Evolutionary conservation across 2,888 invertebrate species (phyloP), one percentile per base, ranked within the genome.

Genomic region (Lasioglossum morio): DNA sequence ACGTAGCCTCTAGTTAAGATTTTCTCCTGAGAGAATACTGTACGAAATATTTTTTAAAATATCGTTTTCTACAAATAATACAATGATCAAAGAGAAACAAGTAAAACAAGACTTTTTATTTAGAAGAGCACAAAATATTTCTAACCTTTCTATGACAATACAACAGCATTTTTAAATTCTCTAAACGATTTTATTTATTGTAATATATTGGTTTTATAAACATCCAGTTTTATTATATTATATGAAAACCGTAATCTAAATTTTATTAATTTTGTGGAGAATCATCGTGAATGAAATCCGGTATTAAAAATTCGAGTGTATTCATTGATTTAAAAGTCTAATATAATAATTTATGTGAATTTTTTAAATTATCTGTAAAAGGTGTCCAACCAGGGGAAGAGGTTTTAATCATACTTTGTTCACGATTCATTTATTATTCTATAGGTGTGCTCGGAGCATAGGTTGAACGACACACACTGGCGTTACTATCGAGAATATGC

Each of bases 361-460:
- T 27, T 60, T 60, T 60, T 60, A 14, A 27, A 16, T 27, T 60
- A 27, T 27, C 30, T 23, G 30, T 48, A 37, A n/a, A 77, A 77
- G 66, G 66, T 69, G 16, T 77, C 19, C 37, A 37, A 48, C 19
- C 53, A 12, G 72, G 19, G 27, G 8, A 14, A 57, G 8, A 40
- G 57, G 40, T 40, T 78, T 76, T 53, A 66, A 81, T 75, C 72
- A 72, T 27, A 46, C n/a, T 27, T 66, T 69, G 69, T 57, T 37
- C n/a, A 63, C 48, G 57, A 81, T 77, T 77, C 81, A 77, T 37
- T 63, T 63, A 63, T 63, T 63, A 77, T 57, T 69, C 77, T 40
- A 27, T 34, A 69, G 57, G 30, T 37, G n/a, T n/a, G 37, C 57
- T 53, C 10, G 30, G 19, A 43, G 46, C 23, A 69, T 81, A 53